Conservation (phyloP, 2,888 invertebrate species). For the Habroteleia sp. region DNA sequence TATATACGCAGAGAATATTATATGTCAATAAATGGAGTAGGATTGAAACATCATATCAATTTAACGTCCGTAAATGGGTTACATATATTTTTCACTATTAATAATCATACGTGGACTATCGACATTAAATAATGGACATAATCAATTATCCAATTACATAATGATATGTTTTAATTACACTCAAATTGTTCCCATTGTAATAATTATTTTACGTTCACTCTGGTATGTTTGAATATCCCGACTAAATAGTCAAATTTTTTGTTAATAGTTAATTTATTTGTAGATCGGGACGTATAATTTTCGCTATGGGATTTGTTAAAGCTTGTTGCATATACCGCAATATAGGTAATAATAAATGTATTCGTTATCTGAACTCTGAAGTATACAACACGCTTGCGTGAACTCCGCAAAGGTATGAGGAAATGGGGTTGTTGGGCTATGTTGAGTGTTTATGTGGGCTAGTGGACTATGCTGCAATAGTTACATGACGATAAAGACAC, state of each 20-base stretch:
- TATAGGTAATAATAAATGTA: slow-evolving; percentile 46
- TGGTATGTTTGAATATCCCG: neutral
- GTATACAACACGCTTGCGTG: slow-evolving; percentile 34
- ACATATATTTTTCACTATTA: slow-evolving; percentile 7
- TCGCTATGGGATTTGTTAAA: slow-evolving; percentile 44
- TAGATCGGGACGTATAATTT: slow-evolving; percentile 65
- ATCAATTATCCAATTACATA: slow-evolving; percentile 12
- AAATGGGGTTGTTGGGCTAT: slow-evolving; percentile 55
- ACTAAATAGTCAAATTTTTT: slow-evolving; percentile 1
- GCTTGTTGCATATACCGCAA: slow-evolving; percentile 31
- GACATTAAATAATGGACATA: neutral
- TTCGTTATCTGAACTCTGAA: slow-evolving; percentile 47
- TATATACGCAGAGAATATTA: too few relatives aligned
- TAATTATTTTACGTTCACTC: neutral
- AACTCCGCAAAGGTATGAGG: slow-evolving; percentile 30
- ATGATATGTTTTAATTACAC: neutral
- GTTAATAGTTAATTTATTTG: slow-evolving; percentile 53
- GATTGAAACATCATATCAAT: too few relatives aligned
- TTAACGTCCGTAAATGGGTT: too few relatives aligned
- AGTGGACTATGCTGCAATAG: slow-evolving; percentile 72
- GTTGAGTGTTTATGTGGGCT: slow-evolving; percentile 68
- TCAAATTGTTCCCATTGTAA: neutral
- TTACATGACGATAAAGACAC: slow-evolving; percentile 72
- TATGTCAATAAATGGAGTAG: too few relatives aligned
- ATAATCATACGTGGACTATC: neutral